Evolutionary conservation across 37 sponge, comb jelly and placozoan species (phyloP), one percentile per base, ranked within the genome.

Genomic region (Corticium candelabrum): DNA sequence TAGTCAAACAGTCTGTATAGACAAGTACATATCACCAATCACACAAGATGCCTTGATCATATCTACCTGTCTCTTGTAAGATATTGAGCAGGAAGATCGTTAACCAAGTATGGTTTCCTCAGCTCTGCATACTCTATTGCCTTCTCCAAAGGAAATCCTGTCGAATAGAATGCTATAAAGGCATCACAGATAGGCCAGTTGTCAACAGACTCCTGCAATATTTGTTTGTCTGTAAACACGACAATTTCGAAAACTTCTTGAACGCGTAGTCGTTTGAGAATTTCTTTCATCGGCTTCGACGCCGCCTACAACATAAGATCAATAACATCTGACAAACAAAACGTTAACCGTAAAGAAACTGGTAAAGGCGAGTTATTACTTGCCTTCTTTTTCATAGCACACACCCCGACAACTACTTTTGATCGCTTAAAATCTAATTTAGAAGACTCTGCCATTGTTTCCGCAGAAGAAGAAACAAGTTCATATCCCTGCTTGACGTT

Each of bases 311-410:
- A 33, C 29, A 37, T 0, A 29, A 21, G 62, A 43, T 31, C 36
- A 80, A 27, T 3, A 30, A 21, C n/a, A n/a, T n/a, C n/a, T n/a
- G n/a, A n/a, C n/a, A n/a, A n/a, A n/a, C n/a, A n/a, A n/a, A n/a
- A n/a, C n/a, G n/a, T n/a, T n/a, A n/a, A n/a, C n/a, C n/a, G n/a
- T n/a, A n/a, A n/a, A n/a, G n/a, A n/a, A n/a, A n/a, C n/a, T n/a
- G n/a, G n/a, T n/a, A n/a, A 34, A 3, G 33, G 15, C 7, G 7
- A 1, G 37, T 77, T 39, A n/a, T 77, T 77, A 43, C 76, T 50
- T 67, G 90, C 96, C 91, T 95, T 95, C 33, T 79, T 89, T 37
- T 77, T 77, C 91, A 90, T 90, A 34, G 96, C 96, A 78, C 96
- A 95, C 38, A 95, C 83, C 27, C 96, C 96, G n/a, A 95, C 78